Percentiles rank a stretch among this genome's conserved stretches.
Evolutionary conservation across 2,888 invertebrate species (phyloP).

Genomic region (Apeira syringaria): DNA sequence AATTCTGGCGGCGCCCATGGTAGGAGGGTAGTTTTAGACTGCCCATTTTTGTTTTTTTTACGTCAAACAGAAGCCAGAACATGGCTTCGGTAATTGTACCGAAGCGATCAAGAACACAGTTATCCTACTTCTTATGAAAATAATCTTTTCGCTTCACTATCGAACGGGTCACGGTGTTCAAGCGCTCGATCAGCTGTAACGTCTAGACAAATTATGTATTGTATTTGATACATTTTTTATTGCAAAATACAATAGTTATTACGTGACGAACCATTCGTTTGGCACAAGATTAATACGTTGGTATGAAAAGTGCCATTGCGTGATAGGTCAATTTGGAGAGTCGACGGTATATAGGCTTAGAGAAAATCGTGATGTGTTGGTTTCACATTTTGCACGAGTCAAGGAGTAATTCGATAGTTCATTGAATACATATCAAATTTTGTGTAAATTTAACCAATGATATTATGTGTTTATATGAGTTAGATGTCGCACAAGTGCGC

Average conservation of each 20-base stretch:
- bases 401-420: conserved; percentile 20
- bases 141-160: conserved; percentile 8
- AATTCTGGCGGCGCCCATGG: too few species aligned
- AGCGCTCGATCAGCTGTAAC: conserved; percentile 18
- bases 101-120: too few species aligned
- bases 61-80: too few species aligned
- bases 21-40: too few species aligned
- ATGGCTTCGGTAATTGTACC: too few species aligned
- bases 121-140: conserved; percentile 5
- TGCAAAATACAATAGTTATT: conserved; percentile 6
- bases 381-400: conserved; percentile 22
- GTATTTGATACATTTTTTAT: too few species aligned
- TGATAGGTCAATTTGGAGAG: conserved; percentile 49
- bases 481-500: too few species aligned
- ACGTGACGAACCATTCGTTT: conserved; percentile 3
- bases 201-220: conserved; percentile 22
- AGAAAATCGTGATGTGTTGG: conserved; percentile 38
- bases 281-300: not conserved
- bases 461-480: too few species aligned
- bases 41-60: too few species aligned
- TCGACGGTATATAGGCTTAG: conserved; percentile 19
- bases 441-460: too few species aligned
- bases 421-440: too few species aligned
- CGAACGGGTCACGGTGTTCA: conserved; percentile 16
- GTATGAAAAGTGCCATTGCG: conserved; percentile 29